Percentiles rank a stretch among this genome's conserved stretches.
Evolutionary conservation across 2,888 invertebrate species (phyloP).

Genomic region (Liopterus haemorrhoidalis): DNA sequence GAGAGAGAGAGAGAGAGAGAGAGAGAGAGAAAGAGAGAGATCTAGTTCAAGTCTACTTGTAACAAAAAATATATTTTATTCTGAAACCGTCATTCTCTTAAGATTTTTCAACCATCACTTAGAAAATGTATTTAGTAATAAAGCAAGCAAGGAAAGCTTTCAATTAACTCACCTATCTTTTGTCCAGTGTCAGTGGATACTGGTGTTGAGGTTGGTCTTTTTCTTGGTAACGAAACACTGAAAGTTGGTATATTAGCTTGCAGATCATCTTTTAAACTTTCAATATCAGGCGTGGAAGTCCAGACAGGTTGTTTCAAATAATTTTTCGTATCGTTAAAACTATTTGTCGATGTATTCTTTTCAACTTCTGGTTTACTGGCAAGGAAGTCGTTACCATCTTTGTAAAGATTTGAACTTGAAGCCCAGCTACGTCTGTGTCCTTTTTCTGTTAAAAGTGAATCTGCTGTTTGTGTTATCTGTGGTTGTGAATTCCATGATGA

Average conservation of each 20-base stretch:
- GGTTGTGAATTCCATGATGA: slow-evolving; percentile 56
- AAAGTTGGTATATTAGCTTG: slow-evolving; percentile 59
- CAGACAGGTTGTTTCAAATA: slow-evolving; percentile 49
- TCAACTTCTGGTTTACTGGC: not conserved
- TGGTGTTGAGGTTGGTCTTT: slow-evolving; percentile 58
- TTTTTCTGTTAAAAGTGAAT: too few species aligned
- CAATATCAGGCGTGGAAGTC: slow-evolving; percentile 79
- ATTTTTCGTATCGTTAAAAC: slow-evolving; percentile 17
- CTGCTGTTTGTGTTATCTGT: slow-evolving; percentile 42
- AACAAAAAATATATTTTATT: too few species aligned
- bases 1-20: too few species aligned
- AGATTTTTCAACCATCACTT: too few species aligned
- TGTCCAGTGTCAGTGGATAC: slow-evolving; percentile 55
- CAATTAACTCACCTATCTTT: too few species aligned
- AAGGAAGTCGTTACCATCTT: slow-evolving; percentile 28
- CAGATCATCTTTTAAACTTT: slow-evolving; percentile 55
- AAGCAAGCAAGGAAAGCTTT: too few species aligned
- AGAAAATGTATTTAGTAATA: too few species aligned
- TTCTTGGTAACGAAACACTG: slow-evolving; percentile 62
- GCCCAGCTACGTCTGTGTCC: slow-evolving; percentile 67
- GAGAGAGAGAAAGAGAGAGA: too few species aligned
- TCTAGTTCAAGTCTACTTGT: too few species aligned
- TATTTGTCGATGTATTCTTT: slow-evolving; percentile 21
- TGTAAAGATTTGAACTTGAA: slow-evolving; percentile 64
- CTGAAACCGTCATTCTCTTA: too few species aligned